Conservation (phyloP, 1,140 invertebrate species). For the Diabrotica virgifera region DNA sequence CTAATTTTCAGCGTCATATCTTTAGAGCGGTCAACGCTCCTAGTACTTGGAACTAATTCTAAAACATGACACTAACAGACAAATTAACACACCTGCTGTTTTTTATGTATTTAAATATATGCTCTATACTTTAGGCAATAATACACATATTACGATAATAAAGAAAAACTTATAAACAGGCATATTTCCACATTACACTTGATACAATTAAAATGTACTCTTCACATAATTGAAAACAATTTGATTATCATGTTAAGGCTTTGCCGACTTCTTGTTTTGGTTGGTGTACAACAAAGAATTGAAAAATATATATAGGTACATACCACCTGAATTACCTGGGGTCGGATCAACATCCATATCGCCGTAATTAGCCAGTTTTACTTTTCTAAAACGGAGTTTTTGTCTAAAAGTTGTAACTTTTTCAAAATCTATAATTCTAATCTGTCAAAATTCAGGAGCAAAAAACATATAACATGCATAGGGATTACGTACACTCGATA, state of each 20-base stretch:
- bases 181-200: not conserved
- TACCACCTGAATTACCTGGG: conserved; percentile 16
- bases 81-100: too few species aligned
- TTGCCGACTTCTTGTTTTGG: not conserved
- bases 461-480: too few species aligned
- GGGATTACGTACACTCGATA: too few species aligned
- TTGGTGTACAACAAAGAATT: not conserved
- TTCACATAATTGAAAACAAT: not conserved
- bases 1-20: too few species aligned
- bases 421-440: too few species aligned
- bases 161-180: not conserved
- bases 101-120: too few species aligned
- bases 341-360: conserved; percentile 15
- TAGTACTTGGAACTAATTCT: too few species aligned
- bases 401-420: too few species aligned
- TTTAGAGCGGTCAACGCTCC: too few species aligned
- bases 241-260: not conserved
- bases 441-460: too few species aligned
- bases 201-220: not conserved
- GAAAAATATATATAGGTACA: not conserved
- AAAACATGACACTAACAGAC: too few species aligned
- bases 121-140: not conserved
- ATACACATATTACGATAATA: not conserved
- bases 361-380: conserved; percentile 15
- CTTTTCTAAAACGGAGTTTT: not conserved